A percentile compares a stretch with the other conserved stretches of the same genome.
These are phyloP conservation scores for Ferrisia virgata DNA, from an alignment of 2,888 invertebrate genomes.

Conservation along the genomic window DNA sequence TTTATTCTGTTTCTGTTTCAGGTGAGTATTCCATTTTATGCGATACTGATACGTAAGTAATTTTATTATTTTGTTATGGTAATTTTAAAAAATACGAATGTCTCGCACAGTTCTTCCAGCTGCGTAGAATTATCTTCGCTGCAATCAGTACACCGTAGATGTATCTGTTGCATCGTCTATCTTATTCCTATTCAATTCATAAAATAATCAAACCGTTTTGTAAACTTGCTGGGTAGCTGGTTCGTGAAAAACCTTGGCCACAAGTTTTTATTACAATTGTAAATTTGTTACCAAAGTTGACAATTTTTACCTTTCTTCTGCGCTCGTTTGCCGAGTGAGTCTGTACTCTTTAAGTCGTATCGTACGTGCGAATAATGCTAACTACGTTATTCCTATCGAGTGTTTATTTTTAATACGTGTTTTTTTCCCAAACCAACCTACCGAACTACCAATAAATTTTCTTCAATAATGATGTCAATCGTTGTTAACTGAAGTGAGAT, in stretches of 20 bases:
- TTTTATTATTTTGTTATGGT: not conserved
- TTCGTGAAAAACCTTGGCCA: not conserved
- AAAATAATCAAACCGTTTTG: not conserved
- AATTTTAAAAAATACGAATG: not conserved
- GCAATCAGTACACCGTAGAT: too few relatives aligned
- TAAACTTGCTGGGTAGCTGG: not conserved
- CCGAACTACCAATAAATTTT: not conserved
- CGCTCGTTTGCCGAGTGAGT: not conserved
- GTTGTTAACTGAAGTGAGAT: not conserved
- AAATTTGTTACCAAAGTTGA: not conserved
- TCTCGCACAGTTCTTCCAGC: too few relatives aligned
- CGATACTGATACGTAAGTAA: not conserved
- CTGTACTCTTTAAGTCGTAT: not conserved
- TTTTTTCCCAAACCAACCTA: too few relatives aligned
- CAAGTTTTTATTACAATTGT: not conserved
- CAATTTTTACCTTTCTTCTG: not conserved
- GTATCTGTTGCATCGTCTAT: not conserved
- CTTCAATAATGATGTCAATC: not conserved
- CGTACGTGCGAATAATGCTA: not conserved
- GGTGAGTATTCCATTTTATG: not conserved
- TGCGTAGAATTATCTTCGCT: too few relatives aligned
- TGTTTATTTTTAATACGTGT: conserved; percentile 14
- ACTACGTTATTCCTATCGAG: not conserved
- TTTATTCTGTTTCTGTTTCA: not conserved
- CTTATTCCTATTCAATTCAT: not conserved